These are phyloP conservation scores for Ptyas mucosa DNA, from an alignment of 2,113 vertebrate genomes.

Conservation along the genomic window DNA sequence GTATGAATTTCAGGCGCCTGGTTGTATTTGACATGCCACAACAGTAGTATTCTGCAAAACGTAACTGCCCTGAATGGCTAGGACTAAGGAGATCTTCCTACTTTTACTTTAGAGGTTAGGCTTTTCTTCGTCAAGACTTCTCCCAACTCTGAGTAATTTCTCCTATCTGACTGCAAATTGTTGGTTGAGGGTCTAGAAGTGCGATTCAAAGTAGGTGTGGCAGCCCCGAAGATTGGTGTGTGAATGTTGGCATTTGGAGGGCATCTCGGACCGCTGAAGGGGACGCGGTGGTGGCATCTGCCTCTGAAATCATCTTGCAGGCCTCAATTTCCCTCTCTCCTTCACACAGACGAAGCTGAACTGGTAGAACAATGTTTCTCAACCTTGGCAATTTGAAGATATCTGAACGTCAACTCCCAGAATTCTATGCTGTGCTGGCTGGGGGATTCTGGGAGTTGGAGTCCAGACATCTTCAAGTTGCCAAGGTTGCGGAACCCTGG, in stretches of 20 bases:
- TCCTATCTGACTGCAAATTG: fast-evolving
- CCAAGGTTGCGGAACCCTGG: background rate
- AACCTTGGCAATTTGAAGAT: background rate
- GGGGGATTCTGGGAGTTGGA: background rate
- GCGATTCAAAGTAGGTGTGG: fast-evolving
- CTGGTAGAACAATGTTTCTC: background rate
- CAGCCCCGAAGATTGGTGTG: background rate
- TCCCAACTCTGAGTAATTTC: fast-evolving
- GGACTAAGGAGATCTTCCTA: background rate
- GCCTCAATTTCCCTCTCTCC: fast-evolving
- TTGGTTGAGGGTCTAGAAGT: background rate
- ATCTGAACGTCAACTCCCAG: background rate
- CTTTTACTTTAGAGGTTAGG: background rate
- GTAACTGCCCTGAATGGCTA: background rate
- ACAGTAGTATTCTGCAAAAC: background rate
- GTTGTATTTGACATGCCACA: background rate
- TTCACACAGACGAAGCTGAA: background rate
- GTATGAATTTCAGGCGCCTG: background rate
- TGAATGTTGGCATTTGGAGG: background rate
- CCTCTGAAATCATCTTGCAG: background rate
- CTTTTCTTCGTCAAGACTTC: background rate
- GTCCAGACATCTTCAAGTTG: background rate
- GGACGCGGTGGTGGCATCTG: background rate
- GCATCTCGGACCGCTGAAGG: background rate
- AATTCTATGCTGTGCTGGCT: background rate